Evolutionary conservation across 92 coral and sea anemone genomes (phyloP), one percentile per base, ranked within the genome.

Genomic region (Epizoanthus fatuus): DNA sequence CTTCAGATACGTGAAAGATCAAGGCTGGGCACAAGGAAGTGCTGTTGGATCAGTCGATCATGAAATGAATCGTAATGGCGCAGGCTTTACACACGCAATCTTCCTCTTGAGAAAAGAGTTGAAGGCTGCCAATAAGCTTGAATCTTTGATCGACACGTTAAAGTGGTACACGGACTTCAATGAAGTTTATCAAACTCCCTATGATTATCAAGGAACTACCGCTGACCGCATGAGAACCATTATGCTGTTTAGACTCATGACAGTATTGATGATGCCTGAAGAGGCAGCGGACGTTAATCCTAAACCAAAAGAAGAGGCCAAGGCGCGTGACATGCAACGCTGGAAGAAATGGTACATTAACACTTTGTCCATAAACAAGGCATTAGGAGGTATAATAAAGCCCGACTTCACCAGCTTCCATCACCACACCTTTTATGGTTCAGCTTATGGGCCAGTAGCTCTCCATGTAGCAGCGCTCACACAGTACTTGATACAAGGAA

Each of bases 31-130:
- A 5, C 89, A 87, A 15, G 95, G 98, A 40, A 94, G 98, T 70
- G 95, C 84, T 16, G 40, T 92, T 11, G 98, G 98, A 9, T 92
- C 98, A 0, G n/a, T 91, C 70, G 86, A 89, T 45, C 95, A 92
- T 47, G 92, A 88, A 67, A 86, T 89, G 98, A 92, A 92, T 85
- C 57, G 19, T 9, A 84, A 62, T 62, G 95, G 95, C 7, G 80
- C 91, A 0, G 98, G 98, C 2, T 94, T 89, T 74, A 84, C 90
- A 92, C 87, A 93, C 58, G 75, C 90, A 3, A n/a, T 93, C 63
- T 90, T 83, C 68, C 62, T 93, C 13, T 84, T 90, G 12, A 93
- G 83, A 64, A 62, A 86, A 1, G 74, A 56, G 16, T 53, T 92
- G 5, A 73, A 81, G 67, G 45, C 57, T 11, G 22, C 77, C 15